These are phyloP conservation scores for Drosophila mettleri DNA, from an alignment of 2,888 invertebrate genomes.

Conservation along the genomic window DNA sequence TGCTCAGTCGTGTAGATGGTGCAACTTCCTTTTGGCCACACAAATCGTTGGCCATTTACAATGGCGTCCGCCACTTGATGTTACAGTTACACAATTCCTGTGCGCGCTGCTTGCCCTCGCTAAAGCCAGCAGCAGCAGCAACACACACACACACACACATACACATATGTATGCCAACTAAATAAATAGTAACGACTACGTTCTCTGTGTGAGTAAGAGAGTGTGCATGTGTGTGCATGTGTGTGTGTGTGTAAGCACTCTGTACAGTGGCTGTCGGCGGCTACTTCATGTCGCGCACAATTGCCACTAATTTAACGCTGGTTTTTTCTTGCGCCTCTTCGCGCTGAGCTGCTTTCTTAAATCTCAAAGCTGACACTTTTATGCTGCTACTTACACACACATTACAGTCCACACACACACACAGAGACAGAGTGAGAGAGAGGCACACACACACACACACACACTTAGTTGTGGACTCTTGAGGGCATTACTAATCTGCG, in stretches of 20 bases:
- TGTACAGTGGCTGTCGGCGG: conserved; percentile 52
- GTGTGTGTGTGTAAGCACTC: conserved; percentile 33
- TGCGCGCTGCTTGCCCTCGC: conserved; percentile 17
- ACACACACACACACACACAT: no score
- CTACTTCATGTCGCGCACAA: conserved; percentile 75
- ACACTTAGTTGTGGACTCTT: conserved; percentile 49
- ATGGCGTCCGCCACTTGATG: conserved; percentile 42
- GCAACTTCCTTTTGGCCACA: conserved; percentile 52
- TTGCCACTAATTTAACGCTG: conserved; percentile 79
- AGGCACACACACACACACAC: conserved; percentile 19
- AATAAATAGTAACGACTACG: conserved; percentile 69
- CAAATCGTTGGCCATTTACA: conserved; percentile 73
- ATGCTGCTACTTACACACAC: conserved; percentile 78
- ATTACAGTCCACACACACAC: conserved; percentile 43
- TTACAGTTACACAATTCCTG: conserved; percentile 49
- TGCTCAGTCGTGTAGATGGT: conserved; percentile 14
- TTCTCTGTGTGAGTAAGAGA: conserved; percentile 4
- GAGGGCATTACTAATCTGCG: conserved; percentile 80
- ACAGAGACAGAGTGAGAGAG: no score
- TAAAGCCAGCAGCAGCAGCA: neutral
- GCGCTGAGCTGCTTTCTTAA: conserved; percentile 68
- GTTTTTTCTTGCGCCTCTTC: conserved; percentile 57
- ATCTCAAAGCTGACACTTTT: conserved; percentile 81
- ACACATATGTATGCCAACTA: conserved; percentile 55
- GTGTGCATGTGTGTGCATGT: conserved; percentile 10